Evolutionary conservation across 1,140 invertebrate species (phyloP).

Genomic region (Vanessa atalanta): DNA sequence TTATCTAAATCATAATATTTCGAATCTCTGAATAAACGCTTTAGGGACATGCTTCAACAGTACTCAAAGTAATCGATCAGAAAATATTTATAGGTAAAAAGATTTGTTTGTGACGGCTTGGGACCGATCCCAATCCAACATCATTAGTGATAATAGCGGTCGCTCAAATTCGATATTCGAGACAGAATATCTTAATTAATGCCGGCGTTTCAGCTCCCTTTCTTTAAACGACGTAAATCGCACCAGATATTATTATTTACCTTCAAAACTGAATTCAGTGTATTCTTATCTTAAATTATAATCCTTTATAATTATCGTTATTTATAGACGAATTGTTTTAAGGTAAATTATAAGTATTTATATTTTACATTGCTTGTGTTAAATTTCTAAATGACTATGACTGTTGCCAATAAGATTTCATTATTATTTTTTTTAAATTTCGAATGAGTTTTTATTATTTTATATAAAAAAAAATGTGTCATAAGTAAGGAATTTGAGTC

Average conservation of each 20-base stretch:
- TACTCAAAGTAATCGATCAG: conserved; percentile 5
- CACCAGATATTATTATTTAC: conserved; percentile 2
- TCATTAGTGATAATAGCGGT: conserved; percentile 63
- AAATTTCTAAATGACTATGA: too few species aligned
- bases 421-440: too few species aligned
- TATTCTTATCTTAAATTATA: neutral
- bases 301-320: neutral
- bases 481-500: too few species aligned
- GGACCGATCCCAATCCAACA: conserved; percentile 44
- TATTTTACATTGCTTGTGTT: too few species aligned
- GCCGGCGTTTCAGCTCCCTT: conserved; percentile 50
- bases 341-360: too few species aligned
- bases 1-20: too few species aligned
- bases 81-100: conserved; percentile 35
- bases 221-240: conserved; percentile 47
- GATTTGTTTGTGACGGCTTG: conserved; percentile 30
- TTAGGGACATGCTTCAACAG: neutral
- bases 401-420: too few species aligned
- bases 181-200: conserved; percentile 67
- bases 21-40: neutral
- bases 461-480: too few species aligned
- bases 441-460: too few species aligned
- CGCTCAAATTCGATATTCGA: conserved; percentile 55
- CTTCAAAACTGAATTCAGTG: neutral
- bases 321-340: too few species aligned